Evolutionary conservation across 2,888 invertebrate species (phyloP), one percentile per base, ranked within the genome.

Genomic region (Cancer borealis): DNA sequence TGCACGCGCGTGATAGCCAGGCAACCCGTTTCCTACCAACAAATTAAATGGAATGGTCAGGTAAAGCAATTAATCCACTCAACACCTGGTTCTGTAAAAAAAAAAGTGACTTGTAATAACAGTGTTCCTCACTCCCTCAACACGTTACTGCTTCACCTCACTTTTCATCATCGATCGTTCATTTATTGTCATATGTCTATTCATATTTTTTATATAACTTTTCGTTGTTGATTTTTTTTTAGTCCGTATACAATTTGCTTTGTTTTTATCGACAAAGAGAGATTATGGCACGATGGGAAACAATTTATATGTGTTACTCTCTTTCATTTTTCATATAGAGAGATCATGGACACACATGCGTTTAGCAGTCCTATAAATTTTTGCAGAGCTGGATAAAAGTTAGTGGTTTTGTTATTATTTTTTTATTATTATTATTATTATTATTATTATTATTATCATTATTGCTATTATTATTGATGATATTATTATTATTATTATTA

Each of bases 31-130:
- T 66, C 66, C 66, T 66, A 66, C n/a, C 4, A 21, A n/a, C 66
- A 21, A 21, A 66, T 66, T 66, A 66, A 66, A n/a, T 66, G 66
- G 21, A 66, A 66, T n/a, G n/a, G 4, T n/a, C n/a, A 66, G 66
- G 66, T 66, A n/a, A n/a, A 66, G 66, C 66, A 66, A 66, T n/a
- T 66, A 66, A 66, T 66, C 66, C 66, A 66, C 66, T 66, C 66
- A n/a, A 21, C 66, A 66, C n/a, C 66, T n/a, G n/a, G 21, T n/a
- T 66, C 6, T n/a, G n/a, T 66, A n/a, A 21, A 66, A 66, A 21
- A 66, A 66, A 39, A n/a, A 66, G 21, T 66, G 66, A 66, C n/a
- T 6, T n/a, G 66, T 8, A 66, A n/a, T 66, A 6, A n/a, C 66
- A 21, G 66, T 3, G 66, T 66, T n/a, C 66, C n/a, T n/a, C n/a